Base-by-base conservation (phyloP, 2,113 vertebrate genomes). In the Catagonus wagneri region DNA sequence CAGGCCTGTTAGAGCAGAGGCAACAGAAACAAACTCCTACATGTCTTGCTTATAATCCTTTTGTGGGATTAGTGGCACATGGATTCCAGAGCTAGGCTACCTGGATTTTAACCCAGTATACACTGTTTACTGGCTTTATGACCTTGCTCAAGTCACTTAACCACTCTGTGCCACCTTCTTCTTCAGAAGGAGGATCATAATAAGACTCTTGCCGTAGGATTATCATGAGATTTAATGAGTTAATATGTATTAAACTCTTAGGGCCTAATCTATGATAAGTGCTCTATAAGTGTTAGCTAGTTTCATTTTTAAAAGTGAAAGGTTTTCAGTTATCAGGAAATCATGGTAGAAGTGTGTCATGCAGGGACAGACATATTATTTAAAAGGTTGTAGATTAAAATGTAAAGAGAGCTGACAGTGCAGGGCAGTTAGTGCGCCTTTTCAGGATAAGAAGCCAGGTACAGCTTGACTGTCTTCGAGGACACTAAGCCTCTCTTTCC, bases 251-350 rank as follows among this genome's bases (percentile, higher is more conserved):
- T 58, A 83, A 69, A 19, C 23, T 97, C 63, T 89, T 52, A 69
- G 61, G 60, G 4, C 39, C 36, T 58, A 19, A 27, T 44, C 66
- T 25, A 8, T 54, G n/a, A 6, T 56, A 44, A 72, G 22, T 52
- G 39, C 76, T 76, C 58, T 79, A 1, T 63, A 58, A 86, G 13
- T 78, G 11, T 90, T 72, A 58, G 34, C 65, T 44, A 36, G n/a
- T 32, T 16, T 44, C 56, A 34, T 54, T 36, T 89, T 83, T 74
- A 44, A 66, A 87, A 85, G 44, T 69, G 65, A 93, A 95, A 69
- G 83, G 7, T 79, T 76, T 89, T 72, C 32, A 52, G 44, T 92
- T 75, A 15, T 80, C 75, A 63, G 27, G 60, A 87, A 54, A 50
- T 83, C 52, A 76, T 56, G 44, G 9, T 69, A 50, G 74, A 75